Percentiles rank a stretch among this genome's conserved stretches.
Evolutionary conservation across 2,797 vertebrate genomes (phyloP).

Genomic region (Buceros bicornis): DNA sequence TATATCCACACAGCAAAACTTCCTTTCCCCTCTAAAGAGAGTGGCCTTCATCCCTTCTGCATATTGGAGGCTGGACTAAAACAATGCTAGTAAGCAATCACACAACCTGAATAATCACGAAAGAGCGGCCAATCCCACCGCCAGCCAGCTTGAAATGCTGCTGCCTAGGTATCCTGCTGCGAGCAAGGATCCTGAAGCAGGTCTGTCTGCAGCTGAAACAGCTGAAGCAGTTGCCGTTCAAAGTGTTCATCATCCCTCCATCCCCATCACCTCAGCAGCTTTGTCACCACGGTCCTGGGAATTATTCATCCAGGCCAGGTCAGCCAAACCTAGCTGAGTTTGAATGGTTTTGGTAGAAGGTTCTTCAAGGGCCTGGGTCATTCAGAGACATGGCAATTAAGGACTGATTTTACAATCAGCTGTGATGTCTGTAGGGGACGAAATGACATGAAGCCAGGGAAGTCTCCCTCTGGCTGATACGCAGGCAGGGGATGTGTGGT

Average conservation of each 20-base stretch:
- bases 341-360: not conserved
- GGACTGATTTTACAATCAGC: not conserved
- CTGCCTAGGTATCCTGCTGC: not conserved
- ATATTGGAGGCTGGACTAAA: not conserved
- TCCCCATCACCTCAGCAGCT: not conserved
- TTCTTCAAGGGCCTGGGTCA: not conserved
- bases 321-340: not conserved
- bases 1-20: not conserved
- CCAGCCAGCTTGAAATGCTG: not conserved
- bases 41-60: not conserved
- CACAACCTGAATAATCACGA: not conserved
- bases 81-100: not conserved
- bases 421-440: not conserved
- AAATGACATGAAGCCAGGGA: not conserved
- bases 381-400: not conserved
- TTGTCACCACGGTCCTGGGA: not conserved
- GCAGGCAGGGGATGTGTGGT: not conserved
- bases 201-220: not conserved
- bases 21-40: not conserved
- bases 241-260: not conserved
- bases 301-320: not conserved
- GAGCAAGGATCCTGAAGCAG: not conserved
- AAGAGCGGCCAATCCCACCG: not conserved
- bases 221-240: not conserved
- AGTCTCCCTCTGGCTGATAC: not conserved